Conservation (phyloP, 2,797 vertebrate genomes). For the Adelosebastes latens region DNA sequence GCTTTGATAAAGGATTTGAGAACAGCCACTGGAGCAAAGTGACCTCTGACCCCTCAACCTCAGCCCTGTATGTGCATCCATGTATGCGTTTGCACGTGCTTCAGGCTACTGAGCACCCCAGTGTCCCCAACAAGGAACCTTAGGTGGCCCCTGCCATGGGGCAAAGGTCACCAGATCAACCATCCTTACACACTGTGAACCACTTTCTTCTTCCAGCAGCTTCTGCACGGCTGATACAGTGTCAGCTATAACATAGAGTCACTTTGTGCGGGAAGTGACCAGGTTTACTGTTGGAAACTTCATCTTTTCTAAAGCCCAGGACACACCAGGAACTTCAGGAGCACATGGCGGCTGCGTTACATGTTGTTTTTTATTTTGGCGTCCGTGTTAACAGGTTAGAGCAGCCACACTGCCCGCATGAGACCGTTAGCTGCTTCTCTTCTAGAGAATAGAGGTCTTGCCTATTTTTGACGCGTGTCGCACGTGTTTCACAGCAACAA, state of each 20-base stretch:
- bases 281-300: not conserved
- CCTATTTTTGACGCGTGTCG: no score
- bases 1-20: slow-evolving; percentile 7
- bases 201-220: not conserved
- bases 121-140: not conserved
- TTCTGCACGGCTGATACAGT: not conserved
- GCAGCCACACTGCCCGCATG: no score
- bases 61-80: slow-evolving; percentile 15
- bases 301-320: not conserved
- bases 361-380: no score
- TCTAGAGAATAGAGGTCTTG: no score
- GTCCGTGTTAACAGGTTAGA: no score
- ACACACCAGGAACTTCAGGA: no score
- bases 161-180: slow-evolving; percentile 24
- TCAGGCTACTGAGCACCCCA: slow-evolving; percentile 4
- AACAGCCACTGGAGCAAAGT: slow-evolving; percentile 38
- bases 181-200: not conserved
- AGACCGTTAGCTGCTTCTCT: no score
- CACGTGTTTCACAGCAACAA: no score
- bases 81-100: slow-evolving; percentile 14
- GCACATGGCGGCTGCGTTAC: no score
- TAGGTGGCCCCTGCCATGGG: not conserved
- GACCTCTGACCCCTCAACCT: slow-evolving; percentile 38
- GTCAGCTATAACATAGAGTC: not conserved
- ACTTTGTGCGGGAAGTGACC: not conserved